Percentiles rank a stretch among this genome's conserved stretches.
These are phyloP conservation scores for Coecobrya sp. DNA, from an alignment of 2,888 invertebrate genomes.

Conservation along the genomic window DNA sequence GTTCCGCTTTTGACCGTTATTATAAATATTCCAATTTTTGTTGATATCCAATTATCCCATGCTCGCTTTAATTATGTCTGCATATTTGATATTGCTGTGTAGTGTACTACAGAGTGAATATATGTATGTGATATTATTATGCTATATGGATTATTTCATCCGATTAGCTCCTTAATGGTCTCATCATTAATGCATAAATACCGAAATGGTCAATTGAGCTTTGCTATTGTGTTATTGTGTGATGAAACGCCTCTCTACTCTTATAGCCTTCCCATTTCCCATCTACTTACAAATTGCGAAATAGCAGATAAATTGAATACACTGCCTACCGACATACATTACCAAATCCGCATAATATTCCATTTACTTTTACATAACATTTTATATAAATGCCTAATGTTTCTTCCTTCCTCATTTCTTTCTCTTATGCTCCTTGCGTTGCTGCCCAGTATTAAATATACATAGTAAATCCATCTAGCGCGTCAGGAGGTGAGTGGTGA, in stretches of 20 bases:
- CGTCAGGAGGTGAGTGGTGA: slow-evolving; percentile 38
- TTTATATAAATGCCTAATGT: neutral
- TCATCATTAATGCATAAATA: slow-evolving; percentile 79
- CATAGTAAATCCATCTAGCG: slow-evolving; percentile 14
- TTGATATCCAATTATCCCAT: slow-evolving; percentile 66
- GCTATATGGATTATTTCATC: slow-evolving; percentile 55
- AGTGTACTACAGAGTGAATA: neutral
- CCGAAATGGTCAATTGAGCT: slow-evolving; percentile 67
- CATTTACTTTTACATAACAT: neutral
- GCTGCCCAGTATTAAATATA: neutral
- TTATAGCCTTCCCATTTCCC: slow-evolving; percentile 61
- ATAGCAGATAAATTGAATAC: slow-evolving; percentile 39
- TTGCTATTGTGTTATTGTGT: slow-evolving; percentile 46
- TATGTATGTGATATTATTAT: slow-evolving; percentile 18
- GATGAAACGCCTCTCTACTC: slow-evolving; percentile 64
- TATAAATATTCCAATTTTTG: slow-evolving; percentile 18
- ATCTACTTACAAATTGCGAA: slow-evolving; percentile 76
- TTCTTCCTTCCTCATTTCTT: neutral
- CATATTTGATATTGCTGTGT: neutral
- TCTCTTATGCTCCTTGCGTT: neutral
- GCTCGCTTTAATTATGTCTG: slow-evolving; percentile 64
- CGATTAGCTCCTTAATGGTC: slow-evolving; percentile 77
- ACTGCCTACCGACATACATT: neutral
- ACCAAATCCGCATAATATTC: neutral
- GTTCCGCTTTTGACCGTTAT: neutral